Base-by-base conservation (phyloP, 2,797 vertebrate species). In the Toxotes lorentzi region DNA sequence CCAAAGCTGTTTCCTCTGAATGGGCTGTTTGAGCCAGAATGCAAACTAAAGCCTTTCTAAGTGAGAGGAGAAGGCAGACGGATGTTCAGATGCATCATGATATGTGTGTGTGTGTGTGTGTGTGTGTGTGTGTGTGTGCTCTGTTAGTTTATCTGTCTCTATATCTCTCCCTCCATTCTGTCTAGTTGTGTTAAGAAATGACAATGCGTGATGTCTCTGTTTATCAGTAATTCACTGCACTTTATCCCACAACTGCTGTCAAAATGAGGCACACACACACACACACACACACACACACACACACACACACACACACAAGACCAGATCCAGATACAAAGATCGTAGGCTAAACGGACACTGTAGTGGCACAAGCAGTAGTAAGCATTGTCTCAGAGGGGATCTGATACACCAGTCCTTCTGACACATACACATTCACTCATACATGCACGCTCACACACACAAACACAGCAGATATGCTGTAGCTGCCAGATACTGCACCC, bases 401-500 rank as follows among this genome's bases (percentile, higher is more conserved):
- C 76, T 79, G 78, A 89, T 82, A 76, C 79, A 78, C 58, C 47
- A 78, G 65, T 66, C 41, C 59, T 57, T 71, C 74, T 72, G 65
- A 90, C 88, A 86, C 85, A 86, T 76, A 86, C 81, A 86, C 64
- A 82, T 48, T 43, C 19, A 40, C 75, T 61, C 0, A n/a, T 38
- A 24, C 10, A 11, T 14, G 57, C 7, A 11, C 4, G 27, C 61
- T 59, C 23, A 62, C 19, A 38, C 58, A 65, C 62, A 38, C 54
- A 23, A 58, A 38, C 60, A 83, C 75, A 74, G 47, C 64, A 62
- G 76, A 81, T 78, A 62, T 27, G 58, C 67, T 45, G 16, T 77
- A 67, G 86, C 82, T 91, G 90, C 90, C 89, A 93, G 89, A 92
- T 88, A 92, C 73, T 88, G 89, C 75, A 32, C 89, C 84, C 82